These are phyloP conservation scores for Sthenelais limicola DNA, from an alignment of 2,888 invertebrate species.

Conservation along the genomic window DNA sequence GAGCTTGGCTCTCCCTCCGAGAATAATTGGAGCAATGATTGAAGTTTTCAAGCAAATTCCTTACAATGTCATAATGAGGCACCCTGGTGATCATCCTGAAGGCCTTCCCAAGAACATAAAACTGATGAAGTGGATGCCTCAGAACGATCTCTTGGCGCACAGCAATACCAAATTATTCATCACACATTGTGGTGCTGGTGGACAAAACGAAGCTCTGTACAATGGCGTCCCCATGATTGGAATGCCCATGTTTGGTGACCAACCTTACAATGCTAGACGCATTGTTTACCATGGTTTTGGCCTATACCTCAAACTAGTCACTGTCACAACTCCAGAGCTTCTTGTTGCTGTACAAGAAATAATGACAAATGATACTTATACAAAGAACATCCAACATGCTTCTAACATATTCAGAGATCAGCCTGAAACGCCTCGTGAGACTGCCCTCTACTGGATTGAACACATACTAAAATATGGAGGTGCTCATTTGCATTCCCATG, in stretches of 20 bases:
- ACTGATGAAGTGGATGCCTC: conserved; percentile 28
- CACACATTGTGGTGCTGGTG: conserved; percentile 18
- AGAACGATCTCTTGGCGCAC: conserved; percentile 25
- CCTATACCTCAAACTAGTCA: not conserved
- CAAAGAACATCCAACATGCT: not conserved
- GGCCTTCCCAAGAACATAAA: conserved; percentile 13
- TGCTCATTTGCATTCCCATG: conserved; percentile 10
- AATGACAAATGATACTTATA: conserved; percentile 17
- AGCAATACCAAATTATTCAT: conserved; percentile 15
- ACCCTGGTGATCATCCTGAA: not conserved
- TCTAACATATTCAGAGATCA: conserved; percentile 3
- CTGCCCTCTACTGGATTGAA: conserved; percentile 27
- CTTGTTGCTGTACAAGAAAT: not conserved
- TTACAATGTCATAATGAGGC: conserved; percentile 17
- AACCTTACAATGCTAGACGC: conserved; percentile 7
- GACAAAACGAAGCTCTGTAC: conserved; percentile 19
- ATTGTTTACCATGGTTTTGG: conserved; percentile 14
- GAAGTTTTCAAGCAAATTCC: conserved; percentile 1
- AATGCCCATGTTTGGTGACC: conserved; percentile 21
- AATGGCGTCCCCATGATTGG: conserved; percentile 33
- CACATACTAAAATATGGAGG: conserved; percentile 27
- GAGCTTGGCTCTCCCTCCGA: not conserved
- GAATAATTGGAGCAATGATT: not conserved
- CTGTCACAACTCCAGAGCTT: not conserved
- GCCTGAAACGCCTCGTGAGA: conserved; percentile 26